Base-by-base conservation (phyloP, 2,797 vertebrate species). In the Lepus townsendii region DNA sequence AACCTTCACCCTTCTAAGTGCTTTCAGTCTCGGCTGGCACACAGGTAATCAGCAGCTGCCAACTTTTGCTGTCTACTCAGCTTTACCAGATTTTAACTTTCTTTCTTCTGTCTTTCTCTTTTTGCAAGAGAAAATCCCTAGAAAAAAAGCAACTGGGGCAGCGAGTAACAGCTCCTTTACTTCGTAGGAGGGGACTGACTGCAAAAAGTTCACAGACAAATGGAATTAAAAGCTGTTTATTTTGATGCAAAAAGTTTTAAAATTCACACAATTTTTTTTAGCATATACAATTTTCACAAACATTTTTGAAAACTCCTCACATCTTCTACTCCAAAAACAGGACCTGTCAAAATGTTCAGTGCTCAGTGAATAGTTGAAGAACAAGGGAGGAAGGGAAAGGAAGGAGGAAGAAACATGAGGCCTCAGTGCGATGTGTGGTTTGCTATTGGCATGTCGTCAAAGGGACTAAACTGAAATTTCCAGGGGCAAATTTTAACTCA, bases 51-150 rank as follows among this genome's bases (percentile, higher is more conserved):
- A 71, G 16, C 50, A 82, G 57, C 22, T 82, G 11, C 63, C 50
- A 90, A 57, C 26, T 88, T 35, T 72, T 90, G 32, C 24, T 91
- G 35, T 90, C 50, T 6, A 65, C 35, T 80, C 30, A 26, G 30
- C 88, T 87, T 80, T 71, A 78, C 11, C 42, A 42, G 32, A 87
- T 62, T 79, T 42, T 60, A 79, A 89, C 57, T 11, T 30, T 57
- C 10, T 80, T 20, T 62, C 17, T 52, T 71, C 24, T 57, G 27
- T 83, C 52, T 35, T 80, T 85, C 30, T 68, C 52, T 77, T 93
- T 93, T 73, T 84, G 11, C 50, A 90, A 90, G 72, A 76, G 54
- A 77, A 86, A 95, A 79, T 17, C 20, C 32, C 60, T 32, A 14
- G 60, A 87, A 83, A 93, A 50, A 87, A 84, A 90, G 6, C 42